A percentile compares a stretch with the other conserved stretches of the same genome.
Conservation (phyloP, 2,888 invertebrate genomes). For the Drosophila austrosaltans region DNA sequence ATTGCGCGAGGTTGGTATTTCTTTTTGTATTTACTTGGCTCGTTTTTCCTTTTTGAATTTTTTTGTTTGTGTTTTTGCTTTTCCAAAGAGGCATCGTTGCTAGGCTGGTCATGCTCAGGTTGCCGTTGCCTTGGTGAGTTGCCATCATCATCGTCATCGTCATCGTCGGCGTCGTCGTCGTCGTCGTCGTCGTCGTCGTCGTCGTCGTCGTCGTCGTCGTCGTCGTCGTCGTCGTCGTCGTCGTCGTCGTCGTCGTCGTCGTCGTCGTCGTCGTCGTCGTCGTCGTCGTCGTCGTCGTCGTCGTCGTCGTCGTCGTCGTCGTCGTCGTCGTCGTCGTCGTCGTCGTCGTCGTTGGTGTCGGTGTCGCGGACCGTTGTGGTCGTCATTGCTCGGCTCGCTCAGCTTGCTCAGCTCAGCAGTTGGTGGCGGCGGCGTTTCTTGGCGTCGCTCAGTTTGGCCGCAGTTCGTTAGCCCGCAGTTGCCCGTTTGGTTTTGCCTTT, state of each 20-base stretch:
- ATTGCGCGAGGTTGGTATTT: background rate
- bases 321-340: constrained; percentile 8
- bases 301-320: constrained; percentile 14
- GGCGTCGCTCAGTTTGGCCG: constrained; percentile 58
- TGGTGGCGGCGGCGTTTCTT: constrained; percentile 36
- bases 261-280: constrained; percentile 8
- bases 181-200: constrained; percentile 5
- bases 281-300: constrained; percentile 21
- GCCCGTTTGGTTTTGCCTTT: constrained; percentile 72
- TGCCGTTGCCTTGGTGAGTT: constrained; percentile 50
- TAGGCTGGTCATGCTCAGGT: constrained; percentile 37
- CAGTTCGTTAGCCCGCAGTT: constrained; percentile 68
- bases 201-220: constrained; percentile 5
- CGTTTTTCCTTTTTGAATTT: constrained; percentile 5
- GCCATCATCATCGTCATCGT: constrained; percentile 33
- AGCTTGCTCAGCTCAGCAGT: constrained; percentile 19
- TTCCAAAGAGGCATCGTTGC: constrained; percentile 29
- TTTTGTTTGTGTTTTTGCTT: constrained; percentile 19
- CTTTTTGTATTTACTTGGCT: constrained; percentile 4
- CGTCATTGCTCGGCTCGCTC: constrained; percentile 24
- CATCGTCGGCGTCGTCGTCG: constrained; percentile 1
- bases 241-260: constrained; percentile 14
- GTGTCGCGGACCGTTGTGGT: constrained; percentile 24
- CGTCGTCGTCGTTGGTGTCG: background rate
- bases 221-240: constrained; percentile 23